A percentile compares a stretch with the other conserved stretches of the same genome.
These are phyloP conservation scores for Symphodus melops DNA, from an alignment of 2,113 vertebrate genomes.

Conservation along the genomic window DNA sequence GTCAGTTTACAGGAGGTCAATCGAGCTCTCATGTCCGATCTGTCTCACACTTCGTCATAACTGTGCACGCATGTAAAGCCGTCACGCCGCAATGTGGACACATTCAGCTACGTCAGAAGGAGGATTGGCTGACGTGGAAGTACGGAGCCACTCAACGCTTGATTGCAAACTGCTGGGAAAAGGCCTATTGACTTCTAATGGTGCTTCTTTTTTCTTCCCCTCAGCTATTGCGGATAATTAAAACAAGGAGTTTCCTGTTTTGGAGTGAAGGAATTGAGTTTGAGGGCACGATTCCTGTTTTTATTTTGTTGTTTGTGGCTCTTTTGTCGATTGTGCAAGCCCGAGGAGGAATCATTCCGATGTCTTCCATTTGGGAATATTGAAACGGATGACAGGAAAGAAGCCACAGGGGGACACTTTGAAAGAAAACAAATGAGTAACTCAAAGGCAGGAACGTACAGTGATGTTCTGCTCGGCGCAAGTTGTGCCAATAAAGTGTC, in stretches of 20 bases:
- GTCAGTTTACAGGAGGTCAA: conserved; percentile 14
- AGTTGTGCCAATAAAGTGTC: not conserved
- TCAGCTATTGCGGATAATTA: conserved; percentile 13
- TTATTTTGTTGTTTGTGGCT: conserved; percentile 26
- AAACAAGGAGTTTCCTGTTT: conserved; percentile 50
- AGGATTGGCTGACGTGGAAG: conserved; percentile 23
- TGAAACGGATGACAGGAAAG: conserved; percentile 26
- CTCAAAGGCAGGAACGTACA: not conserved
- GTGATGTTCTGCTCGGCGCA: not conserved
- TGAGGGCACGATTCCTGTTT: not conserved
- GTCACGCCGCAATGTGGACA: conserved; percentile 7
- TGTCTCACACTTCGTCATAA: conserved; percentile 49
- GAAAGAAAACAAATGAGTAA: conserved; percentile 35
- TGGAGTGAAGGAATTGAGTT: conserved; percentile 6
- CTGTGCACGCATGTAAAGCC: conserved; percentile 17
- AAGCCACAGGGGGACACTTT: not conserved
- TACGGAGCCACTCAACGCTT: not conserved
- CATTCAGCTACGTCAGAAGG: conserved; percentile 36
- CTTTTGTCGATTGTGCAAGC: conserved; percentile 36
- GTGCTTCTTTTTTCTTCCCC: conserved; percentile 34
- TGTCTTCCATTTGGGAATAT: conserved; percentile 3
- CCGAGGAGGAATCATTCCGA: not conserved
- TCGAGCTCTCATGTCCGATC: conserved; percentile 54
- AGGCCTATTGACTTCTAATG: conserved; percentile 24
- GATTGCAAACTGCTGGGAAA: conserved; percentile 38